Conservation (phyloP, 2,797 vertebrate genomes). For the Sebastiscus albofasciatus region DNA sequence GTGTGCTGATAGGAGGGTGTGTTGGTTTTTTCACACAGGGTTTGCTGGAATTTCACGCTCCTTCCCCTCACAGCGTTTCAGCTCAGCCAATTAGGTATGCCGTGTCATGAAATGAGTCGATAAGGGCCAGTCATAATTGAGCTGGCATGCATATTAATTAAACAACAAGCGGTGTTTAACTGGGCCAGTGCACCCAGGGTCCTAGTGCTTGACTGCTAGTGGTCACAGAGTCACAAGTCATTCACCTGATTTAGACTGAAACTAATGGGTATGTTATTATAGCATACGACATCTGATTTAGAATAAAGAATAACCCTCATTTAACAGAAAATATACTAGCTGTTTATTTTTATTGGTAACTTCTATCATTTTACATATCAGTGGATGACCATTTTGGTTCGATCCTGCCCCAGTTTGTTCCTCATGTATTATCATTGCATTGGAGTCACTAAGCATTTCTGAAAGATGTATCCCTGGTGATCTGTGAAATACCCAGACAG, state of each 20-base stretch:
- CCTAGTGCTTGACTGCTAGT: slow-evolving; percentile 41
- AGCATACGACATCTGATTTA: background rate
- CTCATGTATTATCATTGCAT: background rate
- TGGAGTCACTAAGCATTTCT: background rate
- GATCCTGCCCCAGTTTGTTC: background rate
- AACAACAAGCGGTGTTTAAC: slow-evolving; percentile 62
- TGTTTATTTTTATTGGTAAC: background rate
- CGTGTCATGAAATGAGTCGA: slow-evolving; percentile 67
- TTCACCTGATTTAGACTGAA: background rate
- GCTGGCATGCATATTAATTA: slow-evolving; percentile 77
- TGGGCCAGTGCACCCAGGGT: slow-evolving; percentile 66
- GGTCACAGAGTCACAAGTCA: background rate
- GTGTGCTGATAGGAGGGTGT: slow-evolving; percentile 20
- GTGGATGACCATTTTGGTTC: background rate
- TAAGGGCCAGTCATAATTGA: slow-evolving; percentile 75
- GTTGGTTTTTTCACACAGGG: slow-evolving; percentile 13
- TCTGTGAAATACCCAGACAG: background rate
- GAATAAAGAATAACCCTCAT: background rate
- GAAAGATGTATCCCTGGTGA: background rate
- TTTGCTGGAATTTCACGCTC: slow-evolving; percentile 41
- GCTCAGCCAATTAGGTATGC: slow-evolving; percentile 66
- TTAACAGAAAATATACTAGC: background rate
- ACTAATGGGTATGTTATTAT: background rate
- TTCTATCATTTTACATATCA: background rate
- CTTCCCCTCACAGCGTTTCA: slow-evolving; percentile 44